Evolutionary conservation across 2,113 vertebrate genomes (phyloP).

Genomic region (Carettochelys insculpta): DNA sequence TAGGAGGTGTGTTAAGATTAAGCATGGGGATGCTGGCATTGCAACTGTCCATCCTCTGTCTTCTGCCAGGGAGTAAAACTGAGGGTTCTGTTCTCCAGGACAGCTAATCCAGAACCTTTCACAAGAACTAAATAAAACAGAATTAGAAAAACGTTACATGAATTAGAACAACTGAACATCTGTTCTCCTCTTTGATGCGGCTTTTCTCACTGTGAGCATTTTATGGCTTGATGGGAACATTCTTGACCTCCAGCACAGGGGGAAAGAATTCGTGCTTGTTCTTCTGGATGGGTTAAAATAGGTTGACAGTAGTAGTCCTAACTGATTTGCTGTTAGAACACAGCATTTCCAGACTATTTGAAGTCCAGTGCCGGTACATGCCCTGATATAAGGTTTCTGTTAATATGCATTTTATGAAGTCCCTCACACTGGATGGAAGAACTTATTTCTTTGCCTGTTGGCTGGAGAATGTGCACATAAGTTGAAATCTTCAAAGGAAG

Average conservation of each 20-base stretch:
- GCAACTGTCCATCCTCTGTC: neutral
- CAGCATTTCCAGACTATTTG: neutral
- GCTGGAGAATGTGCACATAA: neutral
- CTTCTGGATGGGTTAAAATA: neutral
- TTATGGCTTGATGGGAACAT: neutral
- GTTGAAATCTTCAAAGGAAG: neutral
- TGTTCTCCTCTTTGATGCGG: neutral
- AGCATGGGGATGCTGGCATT: neutral
- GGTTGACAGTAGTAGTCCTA: neutral
- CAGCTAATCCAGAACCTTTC: neutral
- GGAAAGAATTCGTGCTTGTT: neutral
- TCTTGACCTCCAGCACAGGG: neutral
- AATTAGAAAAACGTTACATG: neutral
- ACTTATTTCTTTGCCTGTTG: neutral
- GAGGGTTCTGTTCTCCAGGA: neutral
- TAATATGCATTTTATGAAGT: constrained; percentile 31
- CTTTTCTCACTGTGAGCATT: neutral
- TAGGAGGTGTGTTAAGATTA: neutral
- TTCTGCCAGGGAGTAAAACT: neutral
- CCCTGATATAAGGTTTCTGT: constrained; percentile 12
- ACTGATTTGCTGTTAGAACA: neutral
- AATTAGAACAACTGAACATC: neutral
- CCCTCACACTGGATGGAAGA: neutral
- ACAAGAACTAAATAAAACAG: neutral
- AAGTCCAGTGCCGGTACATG: neutral